Evolutionary conservation across 2,113 vertebrate species (phyloP).

Genomic region (Sterna hirundo): DNA sequence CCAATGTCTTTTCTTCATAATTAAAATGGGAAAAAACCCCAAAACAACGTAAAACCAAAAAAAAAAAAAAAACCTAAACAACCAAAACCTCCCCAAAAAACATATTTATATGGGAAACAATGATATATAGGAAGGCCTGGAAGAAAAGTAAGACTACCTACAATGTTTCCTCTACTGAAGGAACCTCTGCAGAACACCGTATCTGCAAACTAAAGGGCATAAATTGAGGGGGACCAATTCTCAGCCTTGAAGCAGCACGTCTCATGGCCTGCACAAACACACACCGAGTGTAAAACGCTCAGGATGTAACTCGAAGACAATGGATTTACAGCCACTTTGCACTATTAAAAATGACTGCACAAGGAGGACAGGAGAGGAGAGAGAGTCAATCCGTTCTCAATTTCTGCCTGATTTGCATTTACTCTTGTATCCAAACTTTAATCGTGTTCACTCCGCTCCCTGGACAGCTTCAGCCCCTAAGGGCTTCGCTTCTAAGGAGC

Average conservation of each 20-base stretch:
- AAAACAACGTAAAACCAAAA: not conserved
- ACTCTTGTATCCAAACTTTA: not conserved
- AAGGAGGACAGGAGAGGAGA: not conserved
- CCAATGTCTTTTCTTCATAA: not conserved
- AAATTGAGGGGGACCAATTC: not conserved
- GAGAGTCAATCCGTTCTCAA: not conserved
- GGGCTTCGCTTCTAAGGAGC: not conserved
- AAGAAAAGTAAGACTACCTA: not conserved
- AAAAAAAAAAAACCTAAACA: not conserved
- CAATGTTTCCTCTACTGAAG: not conserved
- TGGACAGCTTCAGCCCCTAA: not conserved
- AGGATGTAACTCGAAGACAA: not conserved
- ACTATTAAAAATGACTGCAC: not conserved
- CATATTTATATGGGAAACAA: not conserved
- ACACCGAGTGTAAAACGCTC: not conserved
- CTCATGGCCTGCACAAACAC: fast-evolving
- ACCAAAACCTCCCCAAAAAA: not conserved
- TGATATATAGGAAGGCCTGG: not conserved
- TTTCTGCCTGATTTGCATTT: not conserved
- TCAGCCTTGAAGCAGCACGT: not conserved
- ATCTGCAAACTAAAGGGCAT: not conserved
- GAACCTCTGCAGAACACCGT: fast-evolving
- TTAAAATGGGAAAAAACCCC: not conserved
- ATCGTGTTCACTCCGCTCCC: not conserved
- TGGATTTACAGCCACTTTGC: not conserved